These are phyloP conservation scores for Phyllostomus discolor DNA, from an alignment of 2,113 vertebrate genomes.

Conservation along the genomic window DNA sequence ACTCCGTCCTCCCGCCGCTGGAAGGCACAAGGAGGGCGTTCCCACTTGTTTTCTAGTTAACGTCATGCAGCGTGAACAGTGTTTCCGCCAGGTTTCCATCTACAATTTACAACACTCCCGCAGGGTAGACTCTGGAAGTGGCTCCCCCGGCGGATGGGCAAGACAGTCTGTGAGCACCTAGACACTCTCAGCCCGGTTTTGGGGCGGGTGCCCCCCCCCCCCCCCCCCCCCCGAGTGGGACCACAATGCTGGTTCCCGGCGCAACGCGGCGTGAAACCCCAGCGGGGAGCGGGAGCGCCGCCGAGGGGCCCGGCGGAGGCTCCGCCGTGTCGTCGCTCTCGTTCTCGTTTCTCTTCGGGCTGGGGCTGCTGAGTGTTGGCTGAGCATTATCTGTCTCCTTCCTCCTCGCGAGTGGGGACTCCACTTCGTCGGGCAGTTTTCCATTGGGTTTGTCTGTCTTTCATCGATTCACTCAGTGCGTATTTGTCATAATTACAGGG, in stretches of 20 bases:
- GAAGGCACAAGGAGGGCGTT: rapidly evolving
- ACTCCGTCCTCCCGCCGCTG: rapidly evolving
- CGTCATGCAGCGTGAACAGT: background rate
- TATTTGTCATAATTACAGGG: background rate
- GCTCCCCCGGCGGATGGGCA: background rate
- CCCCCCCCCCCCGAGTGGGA: background rate
- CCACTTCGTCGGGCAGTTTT: background rate
- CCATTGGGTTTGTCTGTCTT: background rate
- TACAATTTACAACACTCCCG: rapidly evolving
- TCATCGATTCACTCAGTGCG: too few species aligned
- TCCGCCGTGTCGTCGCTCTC: rapidly evolving
- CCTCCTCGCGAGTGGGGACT: background rate
- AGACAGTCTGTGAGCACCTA: background rate
- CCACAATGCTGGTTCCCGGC: rapidly evolving
- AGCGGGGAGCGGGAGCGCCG: background rate
- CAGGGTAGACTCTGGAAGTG: background rate
- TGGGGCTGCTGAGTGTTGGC: background rate
- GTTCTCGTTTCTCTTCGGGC: background rate
- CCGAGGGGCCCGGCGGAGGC: rapidly evolving
- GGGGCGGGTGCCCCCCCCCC: background rate
- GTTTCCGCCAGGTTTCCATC: rapidly evolving
- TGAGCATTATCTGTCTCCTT: background rate
- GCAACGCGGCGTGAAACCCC: rapidly evolving
- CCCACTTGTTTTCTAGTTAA: background rate
- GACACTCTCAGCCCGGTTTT: background rate